Evolutionary conservation across 2,888 invertebrate species (phyloP).

Genomic region (Tortrix viridana): DNA sequence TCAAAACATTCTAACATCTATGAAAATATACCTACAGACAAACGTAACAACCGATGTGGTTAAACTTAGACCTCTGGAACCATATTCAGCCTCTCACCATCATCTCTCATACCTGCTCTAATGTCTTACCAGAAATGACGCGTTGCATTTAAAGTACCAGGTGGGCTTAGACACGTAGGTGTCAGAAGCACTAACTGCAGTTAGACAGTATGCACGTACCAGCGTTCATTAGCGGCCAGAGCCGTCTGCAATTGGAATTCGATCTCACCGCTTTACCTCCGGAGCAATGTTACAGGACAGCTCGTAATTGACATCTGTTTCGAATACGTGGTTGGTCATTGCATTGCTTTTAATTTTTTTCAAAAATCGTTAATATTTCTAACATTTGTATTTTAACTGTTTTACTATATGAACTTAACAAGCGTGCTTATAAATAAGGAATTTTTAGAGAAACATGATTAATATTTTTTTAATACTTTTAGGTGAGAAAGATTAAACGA

Average conservation of each 20-base stretch:
- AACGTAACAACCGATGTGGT: too few relatives aligned
- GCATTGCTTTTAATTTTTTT: conserved; percentile 16
- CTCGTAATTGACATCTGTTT: conserved; percentile 62
- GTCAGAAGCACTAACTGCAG: conserved; percentile 53
- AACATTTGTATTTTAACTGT: too few relatives aligned
- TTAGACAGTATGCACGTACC: conserved; percentile 58
- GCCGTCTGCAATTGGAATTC: conserved; percentile 71
- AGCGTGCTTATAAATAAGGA: too few relatives aligned
- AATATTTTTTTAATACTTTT: too few relatives aligned
- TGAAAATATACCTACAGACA: too few relatives aligned
- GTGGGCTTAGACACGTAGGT: conserved; percentile 50
- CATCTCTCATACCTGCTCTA: neutral
- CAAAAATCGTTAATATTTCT: too few relatives aligned
- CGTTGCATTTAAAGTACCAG: conserved; percentile 24
- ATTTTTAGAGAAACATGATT: too few relatives aligned
- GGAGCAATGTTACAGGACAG: conserved; percentile 55
- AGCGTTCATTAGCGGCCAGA: conserved; percentile 66
- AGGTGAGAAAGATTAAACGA: too few relatives aligned
- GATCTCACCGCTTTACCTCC: conserved; percentile 61
- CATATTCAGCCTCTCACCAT: too few relatives aligned
- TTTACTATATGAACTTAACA: too few relatives aligned
- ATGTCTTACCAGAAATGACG: conserved; percentile 1
- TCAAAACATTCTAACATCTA: too few relatives aligned
- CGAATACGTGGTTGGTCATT: conserved; percentile 48
- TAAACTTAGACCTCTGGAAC: too few relatives aligned